Conservation (phyloP, 2,113 vertebrate genomes). For the Oxyura jamaicensis region DNA sequence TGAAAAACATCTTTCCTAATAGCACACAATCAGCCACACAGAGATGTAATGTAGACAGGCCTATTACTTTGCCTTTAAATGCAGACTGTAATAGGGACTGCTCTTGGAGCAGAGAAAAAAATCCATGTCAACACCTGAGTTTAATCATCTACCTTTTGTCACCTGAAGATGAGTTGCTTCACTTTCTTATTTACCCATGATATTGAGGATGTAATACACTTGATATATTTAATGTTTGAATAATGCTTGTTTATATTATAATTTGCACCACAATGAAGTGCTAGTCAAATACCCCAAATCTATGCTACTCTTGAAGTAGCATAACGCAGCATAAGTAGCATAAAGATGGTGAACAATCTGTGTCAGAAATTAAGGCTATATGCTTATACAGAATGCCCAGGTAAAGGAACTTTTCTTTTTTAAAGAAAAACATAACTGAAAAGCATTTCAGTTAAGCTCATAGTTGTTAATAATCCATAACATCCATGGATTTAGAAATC, state of each 20-base stretch:
- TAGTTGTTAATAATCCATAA: neutral
- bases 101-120: neutral
- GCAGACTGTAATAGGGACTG: neutral
- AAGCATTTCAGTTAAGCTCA: neutral
- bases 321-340: neutral
- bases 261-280: neutral
- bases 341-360: neutral
- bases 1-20: neutral
- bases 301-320: too few relatives aligned
- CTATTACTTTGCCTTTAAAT: neutral
- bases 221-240: neutral
- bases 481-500: neutral
- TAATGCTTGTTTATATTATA: neutral
- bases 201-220: neutral
- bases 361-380: neutral
- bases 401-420: neutral
- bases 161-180: neutral
- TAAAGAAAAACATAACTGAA: neutral
- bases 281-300: neutral
- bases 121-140: neutral
- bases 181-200: neutral
- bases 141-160: neutral
- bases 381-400: neutral
- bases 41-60: fast-evolving
- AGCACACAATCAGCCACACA: neutral